Percentiles rank a stretch among this genome's conserved stretches.
phyloP scores from a whole-genome alignment of 2,888 invertebrate genomes.

The Mechanitis mazaeus region DNA sequence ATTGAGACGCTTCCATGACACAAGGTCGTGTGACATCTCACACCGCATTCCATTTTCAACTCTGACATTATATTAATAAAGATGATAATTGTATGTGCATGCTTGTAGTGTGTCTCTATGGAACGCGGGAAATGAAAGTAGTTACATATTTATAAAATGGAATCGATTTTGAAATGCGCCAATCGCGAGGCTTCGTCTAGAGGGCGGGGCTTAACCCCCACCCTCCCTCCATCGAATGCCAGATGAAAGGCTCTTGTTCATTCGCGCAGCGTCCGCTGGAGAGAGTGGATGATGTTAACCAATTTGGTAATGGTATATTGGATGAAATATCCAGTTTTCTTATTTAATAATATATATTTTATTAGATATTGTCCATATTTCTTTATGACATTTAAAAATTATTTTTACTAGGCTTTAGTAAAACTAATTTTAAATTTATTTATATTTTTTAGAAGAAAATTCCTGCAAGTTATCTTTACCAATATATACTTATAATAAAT shows the following conservation, averaged over 20 bases:
- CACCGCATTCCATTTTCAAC: constrained; percentile 36
- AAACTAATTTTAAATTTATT: too few relatives aligned
- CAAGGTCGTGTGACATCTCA: constrained; percentile 44
- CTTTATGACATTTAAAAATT: too few relatives aligned
- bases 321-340: too few relatives aligned
- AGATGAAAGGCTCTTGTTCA: constrained; percentile 69
- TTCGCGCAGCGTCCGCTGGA: constrained; percentile 57
- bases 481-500: too few relatives aligned
- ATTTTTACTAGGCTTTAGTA: too few relatives aligned
- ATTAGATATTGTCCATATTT: too few relatives aligned
- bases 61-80: constrained; percentile 26
- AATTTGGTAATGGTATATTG: too few relatives aligned
- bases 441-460: too few relatives aligned
- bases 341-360: too few relatives aligned
- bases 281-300: constrained; percentile 37
- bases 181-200: constrained; percentile 58
- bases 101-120: constrained; percentile 31
- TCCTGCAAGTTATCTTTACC: too few relatives aligned
- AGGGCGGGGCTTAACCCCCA: constrained; percentile 58
- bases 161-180: constrained; percentile 76
- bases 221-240: constrained; percentile 62
- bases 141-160: constrained; percentile 77
- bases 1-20: constrained; percentile 51
- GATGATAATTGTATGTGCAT: constrained; percentile 25
- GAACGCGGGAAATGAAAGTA: constrained; percentile 53